These are phyloP conservation scores for Ciconia nigra DNA, from an alignment of 2,797 vertebrate genomes.

Conservation along the genomic window DNA sequence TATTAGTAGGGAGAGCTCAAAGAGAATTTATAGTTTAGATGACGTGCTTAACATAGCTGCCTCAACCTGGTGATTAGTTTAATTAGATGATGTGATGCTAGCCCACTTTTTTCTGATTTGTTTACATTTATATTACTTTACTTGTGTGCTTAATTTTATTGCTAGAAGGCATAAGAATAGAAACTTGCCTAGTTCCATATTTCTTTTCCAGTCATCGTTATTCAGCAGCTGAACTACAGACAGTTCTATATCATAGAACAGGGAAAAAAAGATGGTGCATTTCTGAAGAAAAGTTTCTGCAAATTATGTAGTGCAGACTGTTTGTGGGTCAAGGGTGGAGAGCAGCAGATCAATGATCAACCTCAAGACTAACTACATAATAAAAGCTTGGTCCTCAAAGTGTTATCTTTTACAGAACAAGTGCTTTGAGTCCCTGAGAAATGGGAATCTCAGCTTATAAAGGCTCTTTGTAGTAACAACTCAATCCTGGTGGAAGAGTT, in stretches of 20 bases:
- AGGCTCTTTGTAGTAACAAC: background rate
- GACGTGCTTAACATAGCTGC: background rate
- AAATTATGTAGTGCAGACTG: background rate
- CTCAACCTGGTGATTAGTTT: background rate
- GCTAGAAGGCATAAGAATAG: background rate
- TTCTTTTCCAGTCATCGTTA: background rate
- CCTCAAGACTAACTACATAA: background rate
- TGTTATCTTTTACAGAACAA: background rate
- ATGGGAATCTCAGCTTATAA: background rate
- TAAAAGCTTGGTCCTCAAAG: background rate
- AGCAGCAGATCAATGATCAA: background rate
- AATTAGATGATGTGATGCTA: background rate
- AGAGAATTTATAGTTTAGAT: background rate
- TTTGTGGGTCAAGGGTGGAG: background rate
- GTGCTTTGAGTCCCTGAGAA: background rate
- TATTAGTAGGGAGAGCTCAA: background rate
- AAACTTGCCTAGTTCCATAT: accelerated
- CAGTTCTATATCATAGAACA: background rate
- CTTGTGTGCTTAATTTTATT: background rate
- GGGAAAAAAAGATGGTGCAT: background rate
- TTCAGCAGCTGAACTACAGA: background rate
- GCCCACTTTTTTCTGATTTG: background rate
- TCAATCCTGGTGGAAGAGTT: background rate
- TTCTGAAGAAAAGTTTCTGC: background rate
- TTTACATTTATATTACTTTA: background rate